Percentiles rank a stretch among this genome's conserved stretches.
Evolutionary conservation across 2,113 vertebrate genomes (phyloP).

Genomic region (Aptenodytes patagonicus): DNA sequence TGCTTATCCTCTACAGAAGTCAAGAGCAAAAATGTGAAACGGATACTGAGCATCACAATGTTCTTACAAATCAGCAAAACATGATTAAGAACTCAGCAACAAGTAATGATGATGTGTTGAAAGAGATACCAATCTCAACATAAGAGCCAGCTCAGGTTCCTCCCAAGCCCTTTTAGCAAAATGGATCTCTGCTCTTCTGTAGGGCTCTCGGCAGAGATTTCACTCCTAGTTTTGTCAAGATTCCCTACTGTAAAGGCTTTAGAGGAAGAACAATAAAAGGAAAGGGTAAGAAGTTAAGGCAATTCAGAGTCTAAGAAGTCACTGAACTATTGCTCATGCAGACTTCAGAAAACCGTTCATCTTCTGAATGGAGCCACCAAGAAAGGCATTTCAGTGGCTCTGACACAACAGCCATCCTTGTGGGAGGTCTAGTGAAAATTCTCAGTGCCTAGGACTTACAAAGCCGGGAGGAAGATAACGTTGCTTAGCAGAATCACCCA

Average conservation of each 20-base stretch:
- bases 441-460: background rate
- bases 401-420: background rate
- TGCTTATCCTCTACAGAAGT: background rate
- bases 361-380: background rate
- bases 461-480: background rate
- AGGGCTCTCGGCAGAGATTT: background rate
- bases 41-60: background rate
- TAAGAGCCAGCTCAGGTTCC: background rate
- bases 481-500: background rate
- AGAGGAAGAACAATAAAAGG: background rate
- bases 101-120: background rate
- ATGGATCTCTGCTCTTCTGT: background rate
- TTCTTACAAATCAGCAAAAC: background rate
- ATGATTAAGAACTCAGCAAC: background rate
- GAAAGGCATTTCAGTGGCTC: background rate
- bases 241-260: background rate
- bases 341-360: conserved; percentile 11
- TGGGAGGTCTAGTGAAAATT: conserved; percentile 29
- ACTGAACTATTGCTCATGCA: background rate
- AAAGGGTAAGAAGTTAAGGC: background rate
- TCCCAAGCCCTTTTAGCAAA: background rate
- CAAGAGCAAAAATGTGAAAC: background rate
- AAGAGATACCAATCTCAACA: background rate
- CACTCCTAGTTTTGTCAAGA: background rate
- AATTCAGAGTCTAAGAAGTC: background rate